Percentiles rank a stretch among this genome's conserved stretches.
These are phyloP conservation scores for Caenorhabditis imperialis DNA, from an alignment of 2,888 invertebrate species.

Conservation along the genomic window DNA sequence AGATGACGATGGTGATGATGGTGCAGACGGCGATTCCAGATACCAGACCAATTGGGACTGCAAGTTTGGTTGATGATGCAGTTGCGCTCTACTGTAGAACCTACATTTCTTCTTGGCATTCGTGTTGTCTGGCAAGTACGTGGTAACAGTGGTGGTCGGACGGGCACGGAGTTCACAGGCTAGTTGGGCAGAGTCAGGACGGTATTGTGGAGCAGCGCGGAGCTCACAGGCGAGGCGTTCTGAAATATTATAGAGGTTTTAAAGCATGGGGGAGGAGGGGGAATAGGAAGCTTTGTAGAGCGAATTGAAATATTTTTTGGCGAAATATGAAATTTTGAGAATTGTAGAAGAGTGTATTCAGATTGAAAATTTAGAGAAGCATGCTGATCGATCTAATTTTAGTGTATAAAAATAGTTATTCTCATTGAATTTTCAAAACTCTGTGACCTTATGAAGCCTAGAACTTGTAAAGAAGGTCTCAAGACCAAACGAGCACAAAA, in stretches of 20 bases:
- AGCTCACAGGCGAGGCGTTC: slow-evolving; percentile 11
- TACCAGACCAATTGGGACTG: slow-evolving; percentile 70
- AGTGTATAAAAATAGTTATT: no score
- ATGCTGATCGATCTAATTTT: no score
- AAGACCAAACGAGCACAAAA: no score
- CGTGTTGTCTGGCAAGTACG: slow-evolving; percentile 52
- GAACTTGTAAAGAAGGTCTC: no score
- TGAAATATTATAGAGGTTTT: slow-evolving; percentile 8
- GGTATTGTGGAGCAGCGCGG: not conserved
- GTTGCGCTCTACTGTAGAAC: no score
- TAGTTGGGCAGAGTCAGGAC: slow-evolving; percentile 21
- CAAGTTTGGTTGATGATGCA: slow-evolving; percentile 21
- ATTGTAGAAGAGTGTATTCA: no score
- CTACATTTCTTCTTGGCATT: slow-evolving; percentile 53
- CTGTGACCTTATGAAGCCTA: no score
- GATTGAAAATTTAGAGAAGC: no score
- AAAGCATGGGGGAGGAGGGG: not conserved
- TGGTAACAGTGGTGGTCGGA: slow-evolving; percentile 45
- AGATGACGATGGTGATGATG: slow-evolving; percentile 70
- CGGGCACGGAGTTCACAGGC: slow-evolving; percentile 40
- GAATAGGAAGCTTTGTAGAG: not conserved
- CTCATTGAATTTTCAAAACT: no score
- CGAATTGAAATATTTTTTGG: no score
- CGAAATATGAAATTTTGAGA: no score
- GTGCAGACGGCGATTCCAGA: slow-evolving; percentile 68